Evolutionary conservation across 1,140 invertebrate genomes (phyloP).

Genomic region (Drosophila eugracilis): DNA sequence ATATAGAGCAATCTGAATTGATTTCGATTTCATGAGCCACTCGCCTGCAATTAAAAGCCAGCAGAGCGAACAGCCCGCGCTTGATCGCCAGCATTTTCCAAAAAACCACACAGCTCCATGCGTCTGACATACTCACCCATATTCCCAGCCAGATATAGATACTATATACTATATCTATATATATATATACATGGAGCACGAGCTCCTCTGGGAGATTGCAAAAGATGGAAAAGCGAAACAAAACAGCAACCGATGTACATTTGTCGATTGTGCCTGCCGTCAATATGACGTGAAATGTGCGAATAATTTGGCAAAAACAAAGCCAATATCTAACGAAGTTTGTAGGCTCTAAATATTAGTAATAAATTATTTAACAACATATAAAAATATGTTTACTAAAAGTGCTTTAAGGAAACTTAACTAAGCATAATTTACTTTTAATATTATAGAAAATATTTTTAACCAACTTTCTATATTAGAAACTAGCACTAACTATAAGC

Average conservation of each 20-base stretch:
- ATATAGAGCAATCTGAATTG: slow-evolving; percentile 32
- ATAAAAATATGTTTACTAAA: too few relatives aligned
- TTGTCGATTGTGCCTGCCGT: slow-evolving; percentile 27
- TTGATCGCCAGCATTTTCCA: slow-evolving; percentile 12
- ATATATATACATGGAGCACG: slow-evolving; percentile 8
- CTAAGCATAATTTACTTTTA: too few relatives aligned
- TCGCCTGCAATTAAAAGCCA: slow-evolving; percentile 55
- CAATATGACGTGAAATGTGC: slow-evolving; percentile 21
- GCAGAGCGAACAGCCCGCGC: slow-evolving; percentile 40
- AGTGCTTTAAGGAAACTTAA: too few relatives aligned
- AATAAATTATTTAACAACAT: neutral
- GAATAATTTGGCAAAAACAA: slow-evolving; percentile 31
- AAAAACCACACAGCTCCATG: slow-evolving; percentile 4
- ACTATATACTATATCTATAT: slow-evolving; percentile 3
- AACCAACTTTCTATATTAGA: too few relatives aligned
- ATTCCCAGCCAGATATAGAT: slow-evolving; percentile 1
- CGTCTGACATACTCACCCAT: slow-evolving; percentile 36
- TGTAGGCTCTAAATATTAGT: neutral
- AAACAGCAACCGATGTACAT: slow-evolving; percentile 27
- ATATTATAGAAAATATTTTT: too few relatives aligned
- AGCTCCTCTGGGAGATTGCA: slow-evolving; percentile 23
- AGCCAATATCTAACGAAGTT: neutral
- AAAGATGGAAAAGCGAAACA: slow-evolving; percentile 42
- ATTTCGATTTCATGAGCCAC: slow-evolving; percentile 35
- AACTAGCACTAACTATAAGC: too few relatives aligned